These are phyloP conservation scores for Pentalonia nigronervosa DNA, from an alignment of 1,140 invertebrate species.

Conservation along the genomic window DNA sequence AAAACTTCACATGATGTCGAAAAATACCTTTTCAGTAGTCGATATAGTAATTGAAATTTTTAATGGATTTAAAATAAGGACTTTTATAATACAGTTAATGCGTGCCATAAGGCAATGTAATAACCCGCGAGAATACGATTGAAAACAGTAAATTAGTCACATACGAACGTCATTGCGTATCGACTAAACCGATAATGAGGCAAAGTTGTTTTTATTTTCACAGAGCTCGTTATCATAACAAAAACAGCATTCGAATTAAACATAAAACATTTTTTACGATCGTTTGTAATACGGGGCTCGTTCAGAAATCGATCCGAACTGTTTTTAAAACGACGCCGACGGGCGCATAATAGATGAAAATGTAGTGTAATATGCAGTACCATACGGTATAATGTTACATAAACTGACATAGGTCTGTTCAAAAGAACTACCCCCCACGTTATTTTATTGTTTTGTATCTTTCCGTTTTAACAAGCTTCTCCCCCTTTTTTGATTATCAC, in stretches of 20 bases:
- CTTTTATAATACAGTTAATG: neutral
- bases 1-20: neutral
- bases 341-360: slow-evolving; percentile 22
- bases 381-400: slow-evolving; percentile 47
- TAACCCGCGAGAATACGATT: neutral
- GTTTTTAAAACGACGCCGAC: neutral
- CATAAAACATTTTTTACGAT: slow-evolving; percentile 44
- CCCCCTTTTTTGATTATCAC: slow-evolving; percentile 13
- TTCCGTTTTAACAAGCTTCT: slow-evolving; percentile 48
- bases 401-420: slow-evolving; percentile 21
- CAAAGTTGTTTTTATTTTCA: slow-evolving; percentile 11
- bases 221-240: neutral
- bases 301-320: slow-evolving; percentile 33
- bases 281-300: neutral
- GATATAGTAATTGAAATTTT: neutral
- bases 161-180: neutral
- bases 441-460: slow-evolving; percentile 40
- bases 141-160: slow-evolving; percentile 16
- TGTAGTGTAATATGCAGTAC: neutral
- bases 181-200: neutral
- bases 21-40: neutral
- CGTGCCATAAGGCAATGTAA: neutral
- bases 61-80: neutral
- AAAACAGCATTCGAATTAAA: neutral
- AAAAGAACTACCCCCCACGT: slow-evolving; percentile 18